Conservation (phyloP, 2,888 invertebrate genomes). For the Drosophila atripex region DNA sequence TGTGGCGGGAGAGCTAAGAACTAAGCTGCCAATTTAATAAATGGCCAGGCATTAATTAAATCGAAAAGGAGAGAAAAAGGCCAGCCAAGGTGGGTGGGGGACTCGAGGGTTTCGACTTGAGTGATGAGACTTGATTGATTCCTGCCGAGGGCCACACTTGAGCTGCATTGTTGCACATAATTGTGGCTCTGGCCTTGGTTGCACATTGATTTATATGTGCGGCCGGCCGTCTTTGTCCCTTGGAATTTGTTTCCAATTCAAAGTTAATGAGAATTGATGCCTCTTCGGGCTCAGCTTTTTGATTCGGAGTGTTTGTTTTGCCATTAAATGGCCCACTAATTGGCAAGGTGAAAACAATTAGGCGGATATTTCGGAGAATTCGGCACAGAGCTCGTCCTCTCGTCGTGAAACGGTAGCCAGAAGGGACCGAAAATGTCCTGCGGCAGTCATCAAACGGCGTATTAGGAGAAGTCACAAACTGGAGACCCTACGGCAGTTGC, state of each 20-base stretch:
- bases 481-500: not conserved
- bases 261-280: constrained; percentile 80
- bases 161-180: constrained; percentile 66
- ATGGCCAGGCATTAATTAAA: constrained; percentile 82
- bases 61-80: constrained; percentile 37
- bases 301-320: constrained; percentile 60
- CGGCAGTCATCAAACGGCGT: constrained; percentile 49
- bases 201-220: constrained; percentile 64
- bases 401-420: constrained; percentile 42
- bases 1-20: constrained; percentile 11
- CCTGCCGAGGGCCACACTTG: constrained; percentile 78
- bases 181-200: constrained; percentile 57
- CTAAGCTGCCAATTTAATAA: constrained; percentile 82
- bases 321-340: constrained; percentile 60
- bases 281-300: constrained; percentile 41
- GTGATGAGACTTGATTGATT: constrained; percentile 83
- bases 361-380: constrained; percentile 45
- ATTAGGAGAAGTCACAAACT: constrained; percentile 9
- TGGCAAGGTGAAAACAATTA: constrained; percentile 58
- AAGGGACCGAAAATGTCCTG: constrained; percentile 28
- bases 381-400: not conserved
- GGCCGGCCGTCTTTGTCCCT: constrained; percentile 35
- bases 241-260: constrained; percentile 75
- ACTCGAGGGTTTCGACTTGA: constrained; percentile 46
- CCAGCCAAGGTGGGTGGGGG: constrained; percentile 36